These are phyloP conservation scores for Cosmorhoe ocellata DNA, from an alignment of 2,888 invertebrate genomes.

Conservation along the genomic window DNA sequence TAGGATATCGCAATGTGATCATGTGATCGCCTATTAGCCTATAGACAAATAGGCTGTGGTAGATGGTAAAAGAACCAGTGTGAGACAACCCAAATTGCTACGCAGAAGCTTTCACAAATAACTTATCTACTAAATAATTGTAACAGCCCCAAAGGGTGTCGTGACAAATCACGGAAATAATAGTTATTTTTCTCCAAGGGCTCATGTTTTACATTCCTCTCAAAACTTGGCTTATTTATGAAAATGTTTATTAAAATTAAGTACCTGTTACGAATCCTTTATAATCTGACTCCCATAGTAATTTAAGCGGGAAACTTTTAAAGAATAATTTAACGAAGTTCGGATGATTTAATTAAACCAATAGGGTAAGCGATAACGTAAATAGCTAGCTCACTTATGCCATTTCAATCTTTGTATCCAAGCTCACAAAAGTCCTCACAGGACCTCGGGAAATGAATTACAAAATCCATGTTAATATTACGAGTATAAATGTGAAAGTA, in stretches of 20 bases:
- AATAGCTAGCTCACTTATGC: slow-evolving; percentile 13
- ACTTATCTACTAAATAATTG: slow-evolving; percentile 1
- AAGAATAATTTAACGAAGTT: slow-evolving; percentile 57
- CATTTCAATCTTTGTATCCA: too few species aligned
- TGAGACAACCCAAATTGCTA: too few species aligned
- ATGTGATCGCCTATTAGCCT: too few species aligned
- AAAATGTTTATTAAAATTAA: slow-evolving; percentile 33
- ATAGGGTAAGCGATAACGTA: slow-evolving; percentile 6
- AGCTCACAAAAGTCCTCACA: too few species aligned
- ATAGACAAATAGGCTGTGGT: too few species aligned
- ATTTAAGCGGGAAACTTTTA: slow-evolving; percentile 48
- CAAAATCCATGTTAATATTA: too few species aligned
- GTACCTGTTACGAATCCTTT: slow-evolving; percentile 31
- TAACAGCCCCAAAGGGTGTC: neutral
- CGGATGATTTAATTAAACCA: slow-evolving; percentile 69
- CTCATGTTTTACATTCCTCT: slow-evolving; percentile 29
- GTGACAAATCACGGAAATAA: slow-evolving; percentile 20
- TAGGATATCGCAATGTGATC: too few species aligned
- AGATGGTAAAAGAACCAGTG: too few species aligned
- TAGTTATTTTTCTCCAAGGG: slow-evolving; percentile 33
- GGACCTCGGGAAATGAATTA: too few species aligned
- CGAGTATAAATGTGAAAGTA: too few species aligned
- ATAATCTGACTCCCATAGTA: slow-evolving; percentile 45
- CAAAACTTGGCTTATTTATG: slow-evolving; percentile 30
- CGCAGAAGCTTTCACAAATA: too few species aligned